These are phyloP conservation scores for Miichthys miiuy DNA, from an alignment of 2,797 vertebrate species.

Conservation along the genomic window DNA sequence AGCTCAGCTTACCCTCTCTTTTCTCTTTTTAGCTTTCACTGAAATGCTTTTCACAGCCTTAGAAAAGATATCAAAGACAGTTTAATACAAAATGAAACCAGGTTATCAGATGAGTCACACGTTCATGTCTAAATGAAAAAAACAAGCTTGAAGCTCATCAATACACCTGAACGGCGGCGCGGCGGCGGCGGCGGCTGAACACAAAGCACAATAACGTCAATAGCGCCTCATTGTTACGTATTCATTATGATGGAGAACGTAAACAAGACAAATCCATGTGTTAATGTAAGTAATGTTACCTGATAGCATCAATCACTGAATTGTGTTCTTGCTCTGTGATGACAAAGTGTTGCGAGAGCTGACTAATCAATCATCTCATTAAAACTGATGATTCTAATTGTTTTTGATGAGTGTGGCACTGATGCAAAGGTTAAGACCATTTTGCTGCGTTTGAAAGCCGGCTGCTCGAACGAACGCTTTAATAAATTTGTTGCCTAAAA, in stretches of 20 bases:
- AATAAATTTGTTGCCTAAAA: constrained; percentile 46
- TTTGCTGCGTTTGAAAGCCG: constrained; percentile 47
- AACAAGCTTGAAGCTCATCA: constrained; percentile 17
- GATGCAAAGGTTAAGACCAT: constrained; percentile 69
- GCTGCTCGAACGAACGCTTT: constrained; percentile 13
- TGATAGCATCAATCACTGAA: constrained; percentile 68
- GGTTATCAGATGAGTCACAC: not conserved
- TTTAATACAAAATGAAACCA: constrained; percentile 24
- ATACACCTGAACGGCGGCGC: constrained; percentile 10
- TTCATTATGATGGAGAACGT: constrained; percentile 65
- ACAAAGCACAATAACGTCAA: constrained; percentile 49
- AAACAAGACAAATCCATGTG: constrained; percentile 65
- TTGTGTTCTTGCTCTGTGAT: constrained; percentile 57
- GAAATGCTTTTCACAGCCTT: constrained; percentile 49
- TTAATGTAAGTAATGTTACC: constrained; percentile 68
- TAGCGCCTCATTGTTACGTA: constrained; percentile 57
- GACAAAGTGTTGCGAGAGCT: constrained; percentile 65
- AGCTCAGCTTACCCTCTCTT: constrained; percentile 62
- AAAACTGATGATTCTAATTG: constrained; percentile 75
- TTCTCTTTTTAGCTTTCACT: constrained; percentile 52
- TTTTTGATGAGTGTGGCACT: constrained; percentile 74
- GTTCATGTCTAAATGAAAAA: not conserved
- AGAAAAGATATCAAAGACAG: constrained; percentile 44
- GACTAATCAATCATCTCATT: constrained; percentile 77
- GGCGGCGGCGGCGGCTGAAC: not conserved